Percentiles rank a stretch among this genome's conserved stretches.
phyloP scores from a whole-genome alignment of 2,113 vertebrate species.

The Thunnus maccoyii region DNA sequence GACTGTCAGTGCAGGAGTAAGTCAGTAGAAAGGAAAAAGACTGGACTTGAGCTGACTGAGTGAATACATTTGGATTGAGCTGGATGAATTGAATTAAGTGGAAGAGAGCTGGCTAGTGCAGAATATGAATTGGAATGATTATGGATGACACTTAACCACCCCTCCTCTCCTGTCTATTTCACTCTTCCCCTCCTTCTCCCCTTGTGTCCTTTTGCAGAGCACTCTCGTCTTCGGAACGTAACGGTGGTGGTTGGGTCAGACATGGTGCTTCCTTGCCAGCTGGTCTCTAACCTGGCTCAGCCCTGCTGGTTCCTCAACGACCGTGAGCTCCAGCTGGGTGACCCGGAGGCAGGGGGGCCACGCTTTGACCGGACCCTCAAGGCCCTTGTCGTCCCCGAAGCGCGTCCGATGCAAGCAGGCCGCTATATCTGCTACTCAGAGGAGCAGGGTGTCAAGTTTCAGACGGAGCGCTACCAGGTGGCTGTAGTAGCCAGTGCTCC shows the following conservation, averaged over 20 bases:
- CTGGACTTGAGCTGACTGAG: constrained; percentile 12
- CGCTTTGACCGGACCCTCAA: constrained; percentile 88
- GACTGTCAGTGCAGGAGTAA: constrained; percentile 21
- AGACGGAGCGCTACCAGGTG: constrained; percentile 89
- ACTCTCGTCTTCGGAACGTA: constrained; percentile 87
- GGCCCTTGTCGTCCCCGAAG: constrained; percentile 88
- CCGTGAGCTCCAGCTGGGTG: constrained; percentile 82
- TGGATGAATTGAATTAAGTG: constrained; percentile 63
- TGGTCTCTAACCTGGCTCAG: constrained; percentile 94
- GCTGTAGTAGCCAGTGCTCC: constrained; percentile 87
- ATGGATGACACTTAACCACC: constrained; percentile 30
- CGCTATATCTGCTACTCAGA: constrained; percentile 91
- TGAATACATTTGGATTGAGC: constrained; percentile 52
- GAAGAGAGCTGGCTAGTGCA: constrained; percentile 15
- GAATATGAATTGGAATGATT: constrained; percentile 53
- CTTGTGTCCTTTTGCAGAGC: constrained; percentile 75
- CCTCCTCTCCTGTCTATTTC: constrained; percentile 2
- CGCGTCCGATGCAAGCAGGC: constrained; percentile 86
- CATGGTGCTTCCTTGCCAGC: constrained; percentile 92
- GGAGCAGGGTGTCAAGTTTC: constrained; percentile 89
- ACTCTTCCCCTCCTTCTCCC: neutral
- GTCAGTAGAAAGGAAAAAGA: constrained; percentile 5
- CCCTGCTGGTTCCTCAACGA: constrained; percentile 92
- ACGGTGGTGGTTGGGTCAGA: constrained; percentile 92
- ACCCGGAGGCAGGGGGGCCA: constrained; percentile 72